Conservation (phyloP, 2,888 invertebrate species). For the Plebejus anna region DNA sequence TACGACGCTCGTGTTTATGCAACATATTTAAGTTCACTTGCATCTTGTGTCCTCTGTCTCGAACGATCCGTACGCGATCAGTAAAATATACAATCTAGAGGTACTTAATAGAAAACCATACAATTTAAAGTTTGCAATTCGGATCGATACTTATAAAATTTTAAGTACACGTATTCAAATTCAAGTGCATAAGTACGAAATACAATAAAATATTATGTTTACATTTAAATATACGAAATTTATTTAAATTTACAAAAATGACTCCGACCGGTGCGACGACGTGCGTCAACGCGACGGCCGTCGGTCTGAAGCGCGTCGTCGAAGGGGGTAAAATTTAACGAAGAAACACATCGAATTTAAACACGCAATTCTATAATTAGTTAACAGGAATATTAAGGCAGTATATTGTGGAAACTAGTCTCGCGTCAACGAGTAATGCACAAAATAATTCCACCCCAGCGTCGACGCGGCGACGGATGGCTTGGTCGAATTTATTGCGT, state of each 20-base stretch:
- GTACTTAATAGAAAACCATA: conserved; percentile 4
- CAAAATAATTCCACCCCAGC: conserved; percentile 21
- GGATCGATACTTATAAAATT: conserved; percentile 13
- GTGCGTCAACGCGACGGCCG: neutral
- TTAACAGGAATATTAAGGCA: conserved; percentile 29
- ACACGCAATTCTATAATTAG: conserved; percentile 28
- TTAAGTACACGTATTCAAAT: conserved; percentile 26
- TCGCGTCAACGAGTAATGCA: conserved; percentile 22
- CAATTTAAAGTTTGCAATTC: conserved; percentile 18
- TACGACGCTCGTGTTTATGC: conserved; percentile 47
- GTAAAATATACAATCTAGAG: neutral
- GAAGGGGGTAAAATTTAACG: conserved; percentile 1
- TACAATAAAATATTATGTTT: conserved; percentile 27
- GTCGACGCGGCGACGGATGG: conserved; percentile 14
- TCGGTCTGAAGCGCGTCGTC: neutral
- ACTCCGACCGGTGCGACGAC: neutral
- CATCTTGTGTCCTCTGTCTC: conserved; percentile 46
- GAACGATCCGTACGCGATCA: neutral
- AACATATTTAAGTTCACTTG: conserved; percentile 71
- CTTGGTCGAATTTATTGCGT: conserved; percentile 25
- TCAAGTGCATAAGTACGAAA: conserved; percentile 26
- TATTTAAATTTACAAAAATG: conserved; percentile 21
- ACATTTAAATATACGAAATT: conserved; percentile 25
- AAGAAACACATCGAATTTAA: conserved; percentile 20
- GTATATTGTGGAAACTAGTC: conserved; percentile 27